phyloP scores from a whole-genome alignment of 2,113 vertebrate species.

The Platysternon megacephalum region DNA sequence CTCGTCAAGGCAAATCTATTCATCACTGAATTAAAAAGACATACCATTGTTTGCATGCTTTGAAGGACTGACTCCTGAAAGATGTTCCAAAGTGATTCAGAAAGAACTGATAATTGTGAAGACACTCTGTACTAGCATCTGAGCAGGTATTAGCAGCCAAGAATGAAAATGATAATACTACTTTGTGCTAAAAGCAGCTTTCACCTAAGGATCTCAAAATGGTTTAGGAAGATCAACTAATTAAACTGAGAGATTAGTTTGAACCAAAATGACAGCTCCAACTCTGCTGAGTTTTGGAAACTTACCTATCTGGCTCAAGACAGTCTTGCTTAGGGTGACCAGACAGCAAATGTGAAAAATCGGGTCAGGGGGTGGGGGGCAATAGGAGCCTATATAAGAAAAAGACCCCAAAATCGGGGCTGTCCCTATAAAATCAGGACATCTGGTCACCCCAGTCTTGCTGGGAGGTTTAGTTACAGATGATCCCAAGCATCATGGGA shows the following conservation, averaged over 20 bases:
- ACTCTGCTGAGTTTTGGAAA: neutral
- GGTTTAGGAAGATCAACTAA: neutral
- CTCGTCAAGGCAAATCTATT: neutral
- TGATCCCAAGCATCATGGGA: neutral
- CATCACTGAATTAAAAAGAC: neutral
- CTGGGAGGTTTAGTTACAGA: too few species aligned
- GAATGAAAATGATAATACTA: neutral
- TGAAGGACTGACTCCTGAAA: conserved; percentile 41
- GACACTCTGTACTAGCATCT: conserved; percentile 25
- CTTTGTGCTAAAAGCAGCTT: neutral
- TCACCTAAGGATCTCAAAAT: neutral
- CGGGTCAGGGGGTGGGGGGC: too few species aligned
- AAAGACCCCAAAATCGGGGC: too few species aligned
- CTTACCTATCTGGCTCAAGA: neutral
- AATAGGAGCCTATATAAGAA: too few species aligned
- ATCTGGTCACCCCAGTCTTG: neutral
- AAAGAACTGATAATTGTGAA: neutral
- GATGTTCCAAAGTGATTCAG: conserved; percentile 55
- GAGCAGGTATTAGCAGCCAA: conserved; percentile 1
- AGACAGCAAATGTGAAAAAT: too few species aligned
- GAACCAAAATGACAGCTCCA: neutral
- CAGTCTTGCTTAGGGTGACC: neutral
- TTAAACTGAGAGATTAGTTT: neutral
- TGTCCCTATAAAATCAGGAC: too few species aligned
- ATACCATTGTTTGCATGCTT: conserved; percentile 10